Evolutionary conservation across 2,888 invertebrate genomes (phyloP).

Genomic region (Drosophila borborema): DNA sequence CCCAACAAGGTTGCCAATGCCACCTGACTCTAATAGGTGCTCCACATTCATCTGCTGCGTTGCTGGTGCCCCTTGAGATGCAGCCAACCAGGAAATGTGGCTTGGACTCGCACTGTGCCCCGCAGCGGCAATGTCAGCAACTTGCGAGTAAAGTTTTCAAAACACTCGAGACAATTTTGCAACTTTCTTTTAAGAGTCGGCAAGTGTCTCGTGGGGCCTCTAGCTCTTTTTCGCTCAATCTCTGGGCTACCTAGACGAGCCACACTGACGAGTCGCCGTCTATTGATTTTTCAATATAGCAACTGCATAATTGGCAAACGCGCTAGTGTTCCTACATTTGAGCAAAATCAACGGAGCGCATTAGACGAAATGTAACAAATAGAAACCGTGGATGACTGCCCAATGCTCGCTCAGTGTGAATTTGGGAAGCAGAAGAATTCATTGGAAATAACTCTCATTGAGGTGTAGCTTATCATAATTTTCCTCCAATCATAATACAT

Average conservation of each 20-base stretch:
- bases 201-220: conserved; percentile 36
- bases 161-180: conserved; percentile 82
- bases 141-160: conserved; percentile 61
- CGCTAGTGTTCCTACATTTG: conserved; percentile 27
- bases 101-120: conserved; percentile 56
- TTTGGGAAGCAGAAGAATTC: neutral
- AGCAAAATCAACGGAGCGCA: conserved; percentile 66
- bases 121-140: conserved; percentile 44
- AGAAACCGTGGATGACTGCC: neutral
- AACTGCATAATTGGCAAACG: conserved; percentile 65
- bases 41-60: conserved; percentile 12
- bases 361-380: conserved; percentile 17
- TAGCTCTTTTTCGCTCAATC: neutral
- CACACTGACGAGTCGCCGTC: conserved; percentile 44
- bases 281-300: conserved; percentile 73
- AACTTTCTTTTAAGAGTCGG: conserved; percentile 68
- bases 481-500: neutral
- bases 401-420: neutral
- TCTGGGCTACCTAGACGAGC: conserved; percentile 45
- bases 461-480: no score
- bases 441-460: no score
- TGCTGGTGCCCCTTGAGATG: conserved; percentile 55
- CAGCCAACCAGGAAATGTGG: conserved; percentile 66
- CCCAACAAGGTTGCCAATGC: conserved; percentile 67
- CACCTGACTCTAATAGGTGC: conserved; percentile 57